Base-by-base conservation (phyloP, 2,888 invertebrate genomes). In the Leucania comma region DNA sequence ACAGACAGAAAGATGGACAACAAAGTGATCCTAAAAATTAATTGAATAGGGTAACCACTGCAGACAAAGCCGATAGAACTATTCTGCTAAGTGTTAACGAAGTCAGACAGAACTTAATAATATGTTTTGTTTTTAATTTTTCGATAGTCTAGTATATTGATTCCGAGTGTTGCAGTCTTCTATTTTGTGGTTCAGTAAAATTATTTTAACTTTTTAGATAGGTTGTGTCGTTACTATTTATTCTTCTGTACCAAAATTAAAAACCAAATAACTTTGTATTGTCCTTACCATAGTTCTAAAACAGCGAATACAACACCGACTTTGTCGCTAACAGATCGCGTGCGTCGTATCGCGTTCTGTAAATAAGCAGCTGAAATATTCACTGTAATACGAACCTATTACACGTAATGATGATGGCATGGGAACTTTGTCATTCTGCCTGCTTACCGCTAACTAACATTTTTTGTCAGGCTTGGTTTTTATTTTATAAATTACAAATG, bases 331-430 rank as follows among this genome's bases (percentile, higher is more conserved):
- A 86, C 69, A 86, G 83, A 92, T 93, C 85, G 93, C 93, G 93
- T 94, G 94, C 86, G 84, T 81, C 82, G 86, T 84, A 89, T 87
- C 89, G 89, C 87, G 87, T 90, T 90, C 91, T 90, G 92, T 92
- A 92, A 92, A 92, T 92, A 94, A 93, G 93, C 91, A 93, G 91
- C 93, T 92, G 91, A 93, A 94, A 94, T 93, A 91, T 94, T 93
- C 88, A 90, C 91, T 89, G 89, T 94, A 93, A 94, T 93, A 91
- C 88, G 89, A 87, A 87, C 88, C 91, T 90, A 94, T 94, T 93
- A 94, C 83, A 86, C 68, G 78, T 95, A 95, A 95, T 95, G 94
- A 94, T 94, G 93, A 94, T 94, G 91, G 90, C 92, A 89, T 93
- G 93, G 89, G 92, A 94, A 93, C 91, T 90, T 88, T 90, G 91